Evolutionary conservation across 2,888 invertebrate species (phyloP), one percentile per base, ranked within the genome.

Genomic region (Eilema depressum): DNA sequence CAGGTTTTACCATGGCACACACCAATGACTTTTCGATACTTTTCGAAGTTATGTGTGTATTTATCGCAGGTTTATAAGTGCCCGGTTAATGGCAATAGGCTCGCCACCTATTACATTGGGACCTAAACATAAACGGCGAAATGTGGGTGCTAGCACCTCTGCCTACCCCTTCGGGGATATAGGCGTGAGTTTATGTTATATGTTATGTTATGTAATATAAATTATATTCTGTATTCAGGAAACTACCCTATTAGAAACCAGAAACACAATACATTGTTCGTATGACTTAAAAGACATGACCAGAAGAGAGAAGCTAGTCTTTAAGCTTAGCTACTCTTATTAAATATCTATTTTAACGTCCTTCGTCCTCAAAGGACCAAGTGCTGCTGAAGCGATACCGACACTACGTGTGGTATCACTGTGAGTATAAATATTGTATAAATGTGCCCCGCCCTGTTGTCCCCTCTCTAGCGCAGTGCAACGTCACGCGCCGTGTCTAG

Each of bases 321-420:
- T 71, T 74, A 78, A 81, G 63, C 69, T 81, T 74, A 78, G 56
- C 60, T 78, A 81, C 59, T 68, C 66, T 71, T 64, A 62, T 30
- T 61, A 10, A 25, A 41, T 8, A 53, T 14, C 53, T 53, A 64
- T n/a, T 61, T n/a, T 12, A 28, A 26, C n/a, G n/a, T 47, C 2
- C 12, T 26, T n/a, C 26, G 20, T 60, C 56, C 47, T 60, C n/a
- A 53, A 67, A 67, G 67, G 23, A 23, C 25, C 56, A 23, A 23
- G 25, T 61, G 28, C 14, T 60, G 41, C 25, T 26, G n/a, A 64
- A 53, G 37, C 37, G 12, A 64, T 53, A 28, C 53, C 37, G 25
- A 30, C 68, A 68, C 68, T 68, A 63, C 17, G 63, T 68, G 63
- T 61, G 25, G 64, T 53, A 28, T 37, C 37, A 63, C 30, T 60